phyloP scores from a whole-genome alignment of 1,140 invertebrate species.

The Apolygus lucorum region DNA sequence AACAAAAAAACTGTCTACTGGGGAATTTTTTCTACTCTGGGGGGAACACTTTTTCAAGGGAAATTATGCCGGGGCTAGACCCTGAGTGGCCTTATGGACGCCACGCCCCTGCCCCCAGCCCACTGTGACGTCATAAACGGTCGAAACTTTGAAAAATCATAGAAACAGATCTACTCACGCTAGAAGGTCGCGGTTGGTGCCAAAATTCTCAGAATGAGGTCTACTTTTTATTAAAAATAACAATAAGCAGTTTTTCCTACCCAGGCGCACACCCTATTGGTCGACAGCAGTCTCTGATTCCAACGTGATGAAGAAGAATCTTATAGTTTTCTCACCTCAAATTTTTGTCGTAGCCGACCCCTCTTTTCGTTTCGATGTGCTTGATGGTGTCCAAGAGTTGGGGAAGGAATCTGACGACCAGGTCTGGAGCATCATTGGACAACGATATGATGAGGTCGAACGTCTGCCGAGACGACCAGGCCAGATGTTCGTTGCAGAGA shows the following conservation, averaged over 20 bases:
- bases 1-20: too few relatives aligned
- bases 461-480: constrained; percentile 26
- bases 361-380: constrained; percentile 28
- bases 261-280: background rate
- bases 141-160: background rate
- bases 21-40: too few relatives aligned
- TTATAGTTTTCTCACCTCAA: constrained; percentile 22
- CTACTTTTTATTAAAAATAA: too few relatives aligned
- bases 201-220: background rate
- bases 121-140: too few relatives aligned
- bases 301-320: background rate
- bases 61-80: too few relatives aligned
- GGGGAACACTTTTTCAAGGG: too few relatives aligned
- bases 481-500: constrained; percentile 28
- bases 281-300: background rate
- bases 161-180: background rate
- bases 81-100: too few relatives aligned
- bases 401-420: constrained; percentile 24
- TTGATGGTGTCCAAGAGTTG: constrained; percentile 27
- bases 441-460: constrained; percentile 27
- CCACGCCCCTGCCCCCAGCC: too few relatives aligned
- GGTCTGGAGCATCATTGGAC: constrained; percentile 17
- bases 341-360: constrained; percentile 28
- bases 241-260: background rate
- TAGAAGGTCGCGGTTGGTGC: background rate